Evolutionary conservation across 2,888 invertebrate species (phyloP).

Genomic region (Andrena trimmerana): DNA sequence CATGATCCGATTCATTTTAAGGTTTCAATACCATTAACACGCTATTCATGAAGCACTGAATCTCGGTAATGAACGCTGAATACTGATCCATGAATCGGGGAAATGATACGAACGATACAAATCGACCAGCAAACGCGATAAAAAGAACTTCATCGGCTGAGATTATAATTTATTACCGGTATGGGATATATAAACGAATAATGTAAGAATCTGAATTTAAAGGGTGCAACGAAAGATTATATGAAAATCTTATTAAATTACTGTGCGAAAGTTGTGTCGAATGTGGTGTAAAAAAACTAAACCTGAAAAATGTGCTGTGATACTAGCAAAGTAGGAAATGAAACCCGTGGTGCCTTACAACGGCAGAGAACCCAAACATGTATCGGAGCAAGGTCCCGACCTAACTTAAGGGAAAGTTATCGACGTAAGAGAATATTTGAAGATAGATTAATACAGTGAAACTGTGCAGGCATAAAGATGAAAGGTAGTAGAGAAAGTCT

Average conservation of each 20-base stretch:
- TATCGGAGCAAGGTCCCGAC: not conserved
- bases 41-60: slow-evolving; percentile 5
- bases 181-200: not conserved
- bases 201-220: not conserved
- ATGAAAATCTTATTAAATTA: too few relatives aligned
- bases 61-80: not conserved
- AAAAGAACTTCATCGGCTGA: too few relatives aligned
- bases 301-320: not conserved
- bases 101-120: not conserved
- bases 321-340: not conserved
- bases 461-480: too few relatives aligned
- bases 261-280: too few relatives aligned
- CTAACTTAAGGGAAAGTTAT: too few relatives aligned
- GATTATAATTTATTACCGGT: not conserved
- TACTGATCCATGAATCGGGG: not conserved
- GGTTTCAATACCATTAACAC: not conserved
- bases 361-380: not conserved
- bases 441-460: too few relatives aligned
- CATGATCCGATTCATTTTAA: not conserved
- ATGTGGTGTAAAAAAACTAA: too few relatives aligned
- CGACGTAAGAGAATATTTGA: too few relatives aligned
- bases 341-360: slow-evolving; percentile 27
- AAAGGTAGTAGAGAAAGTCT: too few relatives aligned
- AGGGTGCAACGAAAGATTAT: not conserved
- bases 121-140: not conserved